Conservation (phyloP, 2,888 invertebrate species). For the Cantharis flavilabris region DNA sequence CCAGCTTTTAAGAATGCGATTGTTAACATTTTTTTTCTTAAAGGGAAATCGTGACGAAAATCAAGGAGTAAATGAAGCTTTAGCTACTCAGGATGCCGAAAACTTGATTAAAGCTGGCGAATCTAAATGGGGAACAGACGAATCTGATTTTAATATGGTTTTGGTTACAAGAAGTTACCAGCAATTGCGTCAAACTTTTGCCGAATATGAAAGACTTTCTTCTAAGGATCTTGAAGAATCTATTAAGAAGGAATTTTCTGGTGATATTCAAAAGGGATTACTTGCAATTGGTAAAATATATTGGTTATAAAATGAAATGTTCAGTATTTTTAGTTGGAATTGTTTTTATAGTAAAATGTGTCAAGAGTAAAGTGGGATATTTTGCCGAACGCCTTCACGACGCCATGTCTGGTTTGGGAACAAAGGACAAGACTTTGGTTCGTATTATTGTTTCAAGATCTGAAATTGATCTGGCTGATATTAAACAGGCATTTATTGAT, state of each 20-base stretch:
- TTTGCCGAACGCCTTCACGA: slow-evolving; percentile 90
- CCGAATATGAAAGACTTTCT: slow-evolving; percentile 80
- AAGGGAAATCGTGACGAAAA: slow-evolving; percentile 87
- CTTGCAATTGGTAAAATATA: slow-evolving; percentile 78
- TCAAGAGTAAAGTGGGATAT: slow-evolving; percentile 87
- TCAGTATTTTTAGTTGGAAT: neutral
- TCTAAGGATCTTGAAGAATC: slow-evolving; percentile 84
- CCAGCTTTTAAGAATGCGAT: neutral
- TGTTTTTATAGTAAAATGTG: slow-evolving; percentile 73
- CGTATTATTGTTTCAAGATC: slow-evolving; percentile 89
- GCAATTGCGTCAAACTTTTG: slow-evolving; percentile 82
- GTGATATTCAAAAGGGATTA: slow-evolving; percentile 83
- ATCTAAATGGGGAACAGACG: slow-evolving; percentile 89
- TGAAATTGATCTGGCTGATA: slow-evolving; percentile 90
- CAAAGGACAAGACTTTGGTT: slow-evolving; percentile 90
- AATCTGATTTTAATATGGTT: slow-evolving; percentile 84
- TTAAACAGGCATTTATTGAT: slow-evolving; percentile 87
- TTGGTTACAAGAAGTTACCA: slow-evolving; percentile 87
- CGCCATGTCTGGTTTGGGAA: slow-evolving; percentile 89
- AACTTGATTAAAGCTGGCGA: slow-evolving; percentile 77
- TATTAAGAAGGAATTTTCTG: slow-evolving; percentile 88
- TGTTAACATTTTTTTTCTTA: slow-evolving; percentile 12
- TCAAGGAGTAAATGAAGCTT: slow-evolving; percentile 79
- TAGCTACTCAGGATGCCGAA: slow-evolving; percentile 83
- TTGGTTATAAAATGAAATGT: neutral